These are phyloP conservation scores for Vulpes lagopus DNA, from an alignment of 2,113 vertebrate species.

Conservation along the genomic window DNA sequence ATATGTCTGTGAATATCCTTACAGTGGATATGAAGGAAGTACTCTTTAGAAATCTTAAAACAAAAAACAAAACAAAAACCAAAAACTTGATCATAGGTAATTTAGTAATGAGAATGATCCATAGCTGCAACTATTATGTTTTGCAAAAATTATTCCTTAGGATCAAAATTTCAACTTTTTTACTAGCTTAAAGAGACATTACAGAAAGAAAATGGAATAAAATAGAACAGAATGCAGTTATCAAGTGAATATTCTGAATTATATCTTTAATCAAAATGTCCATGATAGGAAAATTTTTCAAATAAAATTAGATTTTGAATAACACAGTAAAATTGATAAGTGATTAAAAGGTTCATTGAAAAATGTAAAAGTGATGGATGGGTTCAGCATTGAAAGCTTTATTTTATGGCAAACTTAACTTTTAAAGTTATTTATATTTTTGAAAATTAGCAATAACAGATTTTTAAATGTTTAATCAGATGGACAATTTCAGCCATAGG, in stretches of 20 bases:
- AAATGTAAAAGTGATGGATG: neutral
- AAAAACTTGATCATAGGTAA: neutral
- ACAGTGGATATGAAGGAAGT: neutral
- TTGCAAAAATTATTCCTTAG: neutral
- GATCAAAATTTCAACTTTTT: neutral
- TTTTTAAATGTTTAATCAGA: no score
- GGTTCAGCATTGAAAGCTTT: neutral
- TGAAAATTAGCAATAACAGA: no score
- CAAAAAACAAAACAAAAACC: neutral
- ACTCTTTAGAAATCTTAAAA: neutral
- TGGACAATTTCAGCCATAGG: neutral
- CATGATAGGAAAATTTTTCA: neutral
- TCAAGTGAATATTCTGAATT: neutral
- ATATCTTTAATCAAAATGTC: conserved; percentile 32
- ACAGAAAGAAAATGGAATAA: neutral
- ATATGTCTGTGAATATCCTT: neutral
- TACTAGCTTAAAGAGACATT: neutral
- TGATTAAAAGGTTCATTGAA: neutral
- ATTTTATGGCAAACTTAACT: neutral
- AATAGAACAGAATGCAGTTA: neutral
- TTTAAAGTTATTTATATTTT: conserved; percentile 28
- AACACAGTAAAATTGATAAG: neutral
- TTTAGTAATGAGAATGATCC: neutral
- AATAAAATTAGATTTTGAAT: conserved; percentile 38
- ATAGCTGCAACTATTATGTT: neutral